Conservation (phyloP, 2,888 invertebrate genomes). For the Aporophyla nigra region DNA sequence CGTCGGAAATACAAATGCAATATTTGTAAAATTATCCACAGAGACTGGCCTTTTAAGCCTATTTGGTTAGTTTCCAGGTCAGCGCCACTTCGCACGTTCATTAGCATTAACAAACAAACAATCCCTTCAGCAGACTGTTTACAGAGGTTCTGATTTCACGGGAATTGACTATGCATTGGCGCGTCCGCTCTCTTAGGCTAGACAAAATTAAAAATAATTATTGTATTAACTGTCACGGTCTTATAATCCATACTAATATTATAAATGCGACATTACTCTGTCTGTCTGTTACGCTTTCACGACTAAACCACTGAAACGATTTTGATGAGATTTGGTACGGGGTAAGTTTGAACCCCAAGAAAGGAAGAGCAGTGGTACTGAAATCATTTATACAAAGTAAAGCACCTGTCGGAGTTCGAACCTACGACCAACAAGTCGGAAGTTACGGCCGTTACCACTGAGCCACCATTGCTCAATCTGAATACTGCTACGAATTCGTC, state of each 20-base stretch:
- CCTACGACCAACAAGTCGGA: no score
- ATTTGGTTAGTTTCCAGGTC: slow-evolving; percentile 39
- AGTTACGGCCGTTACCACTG: no score
- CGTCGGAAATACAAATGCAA: not conserved
- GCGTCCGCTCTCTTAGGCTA: not conserved
- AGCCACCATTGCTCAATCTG: no score
- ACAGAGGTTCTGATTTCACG: slow-evolving; percentile 37
- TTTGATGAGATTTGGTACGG: no score
- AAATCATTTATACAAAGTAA: no score
- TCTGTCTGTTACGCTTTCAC: no score
- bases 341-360: no score
- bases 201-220: slow-evolving; percentile 7
- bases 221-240: not conserved
- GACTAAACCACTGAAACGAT: no score
- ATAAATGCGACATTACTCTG: no score
- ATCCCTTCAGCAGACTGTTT: slow-evolving; percentile 31
- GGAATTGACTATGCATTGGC: slow-evolving; percentile 15
- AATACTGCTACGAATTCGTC: not conserved
- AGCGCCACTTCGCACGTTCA: slow-evolving; percentile 22
- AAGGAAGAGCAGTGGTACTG: no score
- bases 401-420: no score
- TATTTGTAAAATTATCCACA: slow-evolving; percentile 10
- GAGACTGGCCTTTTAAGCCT: slow-evolving; percentile 1
- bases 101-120: slow-evolving; percentile 48
- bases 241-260: no score